Base-by-base conservation (phyloP, 2,888 invertebrate species). In the Andrena hattorfiana region DNA sequence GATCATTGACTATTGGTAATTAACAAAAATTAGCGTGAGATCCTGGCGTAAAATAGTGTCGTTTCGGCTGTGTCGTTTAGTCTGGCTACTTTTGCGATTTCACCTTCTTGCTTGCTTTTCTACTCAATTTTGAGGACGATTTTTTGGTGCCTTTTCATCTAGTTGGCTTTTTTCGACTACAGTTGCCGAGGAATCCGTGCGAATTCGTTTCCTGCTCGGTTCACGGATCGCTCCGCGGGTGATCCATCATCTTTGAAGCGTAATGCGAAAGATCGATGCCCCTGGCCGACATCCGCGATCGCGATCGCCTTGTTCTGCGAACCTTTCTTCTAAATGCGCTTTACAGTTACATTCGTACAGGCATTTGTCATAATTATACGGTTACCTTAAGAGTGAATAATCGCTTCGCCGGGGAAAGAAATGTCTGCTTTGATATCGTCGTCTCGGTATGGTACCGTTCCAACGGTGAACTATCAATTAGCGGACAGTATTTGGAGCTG, bases 351-450 rank as follows among this genome's bases (percentile, higher is more conserved):
- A 67, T 54, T 78, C 35, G 67, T 51, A 28, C 30, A 35, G 76
- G 49, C 77, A 78, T 76, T 78, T 63, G 70, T 69, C 70, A 76
- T 69, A 76, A 78, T 78, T 68, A 68, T 42, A 62, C 77, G 51
- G 23, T 10, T 23, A 32, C 60, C 42, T 68, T 78, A 68, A 42
- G 62, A 62, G 60, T 76, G 77, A 78, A 62, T 76, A 63, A 76
- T 67, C 76, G 77, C 26, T 54, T 62, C 62, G 30, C 23, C 32
- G 8, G 20, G 8, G 20, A 20, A 26, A 48, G 35, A 69, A 76
- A 69, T 51, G 16, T 54, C 10, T 10, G n/a, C 51, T 20, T 10
- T 48, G 32, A n/a, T 42, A 54, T 76, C 70, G 74, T 48, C 35
- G 56, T 28, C 60, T 49, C 30, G 35, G 23, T 26, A 28, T 28